Evolutionary conservation across 1,140 invertebrate genomes (phyloP).

Genomic region (Drosophila bocki): DNA sequence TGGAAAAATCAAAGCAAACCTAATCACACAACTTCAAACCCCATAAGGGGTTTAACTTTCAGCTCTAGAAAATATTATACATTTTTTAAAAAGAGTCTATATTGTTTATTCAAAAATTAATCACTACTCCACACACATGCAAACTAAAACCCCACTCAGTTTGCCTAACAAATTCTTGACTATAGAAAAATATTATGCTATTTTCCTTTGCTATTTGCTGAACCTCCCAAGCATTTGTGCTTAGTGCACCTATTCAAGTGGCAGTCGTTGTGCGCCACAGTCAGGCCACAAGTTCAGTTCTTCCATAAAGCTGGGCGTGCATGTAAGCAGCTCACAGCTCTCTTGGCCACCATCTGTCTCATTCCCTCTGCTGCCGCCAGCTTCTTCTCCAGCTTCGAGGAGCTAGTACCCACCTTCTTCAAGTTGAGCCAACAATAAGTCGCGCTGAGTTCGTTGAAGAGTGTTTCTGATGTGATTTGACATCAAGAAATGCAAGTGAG

Average conservation of each 20-base stretch:
- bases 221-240: neutral
- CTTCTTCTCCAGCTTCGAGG: neutral
- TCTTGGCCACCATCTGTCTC: neutral
- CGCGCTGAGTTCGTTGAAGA: conserved; percentile 29
- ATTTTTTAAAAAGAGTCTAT: neutral
- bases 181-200: neutral
- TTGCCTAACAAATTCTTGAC: neutral
- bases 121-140: neutral
- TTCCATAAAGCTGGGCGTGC: conserved; percentile 52
- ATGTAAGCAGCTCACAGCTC: conserved; percentile 34
- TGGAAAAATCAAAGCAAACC: neutral
- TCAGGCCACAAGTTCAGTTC: conserved; percentile 30
- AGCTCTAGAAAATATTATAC: neutral
- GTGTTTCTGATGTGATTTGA: conserved; percentile 75
- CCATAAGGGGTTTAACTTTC: too few species aligned
- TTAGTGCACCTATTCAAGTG: conserved; percentile 26
- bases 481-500: conserved; percentile 44
- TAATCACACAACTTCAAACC: neutral
- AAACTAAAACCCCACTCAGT: neutral
- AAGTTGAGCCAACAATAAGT: conserved; percentile 27
- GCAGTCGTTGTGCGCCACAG: conserved; percentile 15
- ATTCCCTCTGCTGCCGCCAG: neutral
- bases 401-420: neutral
- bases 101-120: neutral
- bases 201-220: neutral